These are phyloP conservation scores for Megastigmus dorsalis DNA, from an alignment of 2,888 invertebrate genomes.

Conservation along the genomic window DNA sequence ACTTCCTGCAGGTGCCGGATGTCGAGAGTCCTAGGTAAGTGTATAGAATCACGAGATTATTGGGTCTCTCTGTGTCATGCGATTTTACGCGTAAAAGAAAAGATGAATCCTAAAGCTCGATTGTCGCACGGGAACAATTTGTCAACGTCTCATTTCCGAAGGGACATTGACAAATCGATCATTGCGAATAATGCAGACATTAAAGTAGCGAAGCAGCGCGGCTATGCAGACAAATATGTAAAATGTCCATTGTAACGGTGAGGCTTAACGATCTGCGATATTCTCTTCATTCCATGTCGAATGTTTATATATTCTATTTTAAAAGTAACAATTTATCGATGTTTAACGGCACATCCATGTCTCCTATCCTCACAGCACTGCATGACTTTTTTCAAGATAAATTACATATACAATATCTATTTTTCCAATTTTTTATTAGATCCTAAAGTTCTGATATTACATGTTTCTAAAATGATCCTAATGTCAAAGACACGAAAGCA, in stretches of 20 bases:
- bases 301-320: too few relatives aligned
- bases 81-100: too few relatives aligned
- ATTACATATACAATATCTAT: constrained; percentile 22
- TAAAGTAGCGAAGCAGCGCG: too few relatives aligned
- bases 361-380: constrained; percentile 72
- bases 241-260: constrained; percentile 52
- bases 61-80: background rate
- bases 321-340: constrained; percentile 35
- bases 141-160: constrained; percentile 1
- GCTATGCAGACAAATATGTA: background rate
- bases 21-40: constrained; percentile 85
- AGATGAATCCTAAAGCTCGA: too few relatives aligned
- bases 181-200: background rate
- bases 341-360: constrained; percentile 72
- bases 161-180: background rate
- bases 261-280: constrained; percentile 55
- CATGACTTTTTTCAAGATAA: constrained; percentile 61
- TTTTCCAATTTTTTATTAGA: constrained; percentile 2
- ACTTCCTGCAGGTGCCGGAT: constrained; percentile 93
- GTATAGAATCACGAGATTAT: background rate
- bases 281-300: constrained; percentile 55
- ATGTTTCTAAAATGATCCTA: too few relatives aligned
- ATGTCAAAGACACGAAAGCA: too few relatives aligned
- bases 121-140: background rate
- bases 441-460: too few relatives aligned